Evolutionary conservation across 2,797 vertebrate genomes (phyloP), one percentile per base, ranked within the genome.

Genomic region (Channa striata): DNA sequence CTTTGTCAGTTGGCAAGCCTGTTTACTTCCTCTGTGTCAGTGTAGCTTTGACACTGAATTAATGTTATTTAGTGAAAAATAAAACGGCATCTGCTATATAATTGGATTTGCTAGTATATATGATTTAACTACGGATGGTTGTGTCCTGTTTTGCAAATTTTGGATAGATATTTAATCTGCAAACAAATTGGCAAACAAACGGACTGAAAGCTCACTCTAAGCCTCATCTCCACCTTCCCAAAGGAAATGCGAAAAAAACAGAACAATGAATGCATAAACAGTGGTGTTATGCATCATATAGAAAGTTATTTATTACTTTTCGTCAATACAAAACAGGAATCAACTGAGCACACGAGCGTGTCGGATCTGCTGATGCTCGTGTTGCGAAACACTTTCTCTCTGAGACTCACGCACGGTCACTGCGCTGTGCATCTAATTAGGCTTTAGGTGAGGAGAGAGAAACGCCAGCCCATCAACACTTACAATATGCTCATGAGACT

Each of bases 401-500:
- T 30, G 4, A 6, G 4, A 30, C 25, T 30, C 25, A 30, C 6
- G 25, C 25, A 30, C 25, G 1, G 13, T 11, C 65, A 44, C 60
- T 11, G 36, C 43, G 59, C 23, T 52, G 34, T 0, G 58, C 57
- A 37, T 39, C 48, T 66, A 75, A 77, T 79, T 63, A 75, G 57
- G 51, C 77, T 53, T 65, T 12, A 80, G 78, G 58, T 73, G 49
- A 76, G n/a, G 37, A 84, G 67, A 66, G 56, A 16, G 64, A 74
- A 40, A 17, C 54, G 23, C 49, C 13, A 13, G 59, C 54, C 70
- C 54, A 84, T 83, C 71, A 68, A 61, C 70, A 59, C 62, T 51
- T 40, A 63, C 52, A 67, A 77, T 67, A 39, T 8, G 66, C 80
- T 85, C 68, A 74, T 85, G 72, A 74, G 39, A 70, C 77, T 64